Conservation (phyloP, 2,113 vertebrate species). For the Choloepus hoffmanni region DNA sequence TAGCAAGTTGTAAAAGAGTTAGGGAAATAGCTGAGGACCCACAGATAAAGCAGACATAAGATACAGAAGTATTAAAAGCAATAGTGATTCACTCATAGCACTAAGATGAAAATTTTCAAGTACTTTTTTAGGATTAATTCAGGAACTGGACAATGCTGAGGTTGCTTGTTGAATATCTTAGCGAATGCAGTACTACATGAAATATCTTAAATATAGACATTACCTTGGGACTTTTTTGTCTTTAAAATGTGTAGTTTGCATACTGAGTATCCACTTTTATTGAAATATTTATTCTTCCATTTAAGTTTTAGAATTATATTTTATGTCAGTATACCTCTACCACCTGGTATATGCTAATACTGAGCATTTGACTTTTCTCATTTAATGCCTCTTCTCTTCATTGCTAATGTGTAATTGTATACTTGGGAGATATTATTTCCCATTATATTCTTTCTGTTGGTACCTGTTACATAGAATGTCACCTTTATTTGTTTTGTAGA, state of each 20-base stretch:
- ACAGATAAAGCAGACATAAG: too few species aligned
- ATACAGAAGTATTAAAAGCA: neutral
- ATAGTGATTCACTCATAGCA: neutral
- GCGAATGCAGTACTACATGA: neutral
- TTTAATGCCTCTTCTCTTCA: neutral
- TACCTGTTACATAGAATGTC: neutral
- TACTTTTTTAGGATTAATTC: neutral
- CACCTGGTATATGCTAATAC: neutral
- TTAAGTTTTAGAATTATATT: neutral
- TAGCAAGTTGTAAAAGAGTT: neutral
- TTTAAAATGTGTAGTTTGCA: neutral
- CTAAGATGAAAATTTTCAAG: neutral
- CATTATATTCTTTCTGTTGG: neutral
- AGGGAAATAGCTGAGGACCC: neutral
- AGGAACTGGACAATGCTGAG: neutral
- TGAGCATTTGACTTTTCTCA: neutral
- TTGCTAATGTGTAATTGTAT: neutral
- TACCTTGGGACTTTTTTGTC: neutral
- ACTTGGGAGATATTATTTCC: neutral
- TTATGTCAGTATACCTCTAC: neutral
- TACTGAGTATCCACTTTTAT: neutral
- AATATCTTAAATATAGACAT: neutral
- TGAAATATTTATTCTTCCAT: neutral
- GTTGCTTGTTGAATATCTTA: neutral
- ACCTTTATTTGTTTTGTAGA: neutral